Percentiles rank a stretch among this genome's conserved stretches.
phyloP scores from a whole-genome alignment of 1,140 invertebrate genomes.

The Oreohelix idahoensis region DNA sequence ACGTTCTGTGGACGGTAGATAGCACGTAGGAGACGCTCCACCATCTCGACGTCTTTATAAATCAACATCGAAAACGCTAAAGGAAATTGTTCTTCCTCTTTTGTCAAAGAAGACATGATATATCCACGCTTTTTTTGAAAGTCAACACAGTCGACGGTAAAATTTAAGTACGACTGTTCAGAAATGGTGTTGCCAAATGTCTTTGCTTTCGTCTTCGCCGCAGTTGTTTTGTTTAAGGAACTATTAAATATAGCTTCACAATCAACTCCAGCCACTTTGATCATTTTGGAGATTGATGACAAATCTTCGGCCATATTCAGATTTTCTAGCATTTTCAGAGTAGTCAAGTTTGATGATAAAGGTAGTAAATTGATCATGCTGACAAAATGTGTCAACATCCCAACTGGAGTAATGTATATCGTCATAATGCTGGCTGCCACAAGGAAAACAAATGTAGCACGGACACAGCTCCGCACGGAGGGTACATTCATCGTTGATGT shows the following conservation, averaged over 20 bases:
- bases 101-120: slow-evolving; percentile 5
- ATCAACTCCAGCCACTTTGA: background rate
- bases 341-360: background rate
- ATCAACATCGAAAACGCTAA: slow-evolving; percentile 63
- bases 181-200: background rate
- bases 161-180: background rate
- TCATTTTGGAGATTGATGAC: background rate
- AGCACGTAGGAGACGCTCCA: slow-evolving; percentile 58
- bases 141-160: background rate
- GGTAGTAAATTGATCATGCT: background rate
- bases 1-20: slow-evolving; percentile 69
- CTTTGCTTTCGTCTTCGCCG: background rate
- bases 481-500: too few relatives aligned
- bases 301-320: background rate
- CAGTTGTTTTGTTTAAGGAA: background rate
- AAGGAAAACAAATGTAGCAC: too few relatives aligned
- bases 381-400: background rate
- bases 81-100: slow-evolving; percentile 51
- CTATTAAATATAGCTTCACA: background rate
- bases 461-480: too few relatives aligned
- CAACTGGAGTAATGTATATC: too few relatives aligned
- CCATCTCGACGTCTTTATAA: slow-evolving; percentile 55
- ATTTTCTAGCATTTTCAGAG: background rate
- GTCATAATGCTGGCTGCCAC: too few relatives aligned
- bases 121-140: slow-evolving; percentile 12